These are phyloP conservation scores for Rhagoletis zephyria DNA, from an alignment of 1,140 invertebrate genomes.

Conservation along the genomic window DNA sequence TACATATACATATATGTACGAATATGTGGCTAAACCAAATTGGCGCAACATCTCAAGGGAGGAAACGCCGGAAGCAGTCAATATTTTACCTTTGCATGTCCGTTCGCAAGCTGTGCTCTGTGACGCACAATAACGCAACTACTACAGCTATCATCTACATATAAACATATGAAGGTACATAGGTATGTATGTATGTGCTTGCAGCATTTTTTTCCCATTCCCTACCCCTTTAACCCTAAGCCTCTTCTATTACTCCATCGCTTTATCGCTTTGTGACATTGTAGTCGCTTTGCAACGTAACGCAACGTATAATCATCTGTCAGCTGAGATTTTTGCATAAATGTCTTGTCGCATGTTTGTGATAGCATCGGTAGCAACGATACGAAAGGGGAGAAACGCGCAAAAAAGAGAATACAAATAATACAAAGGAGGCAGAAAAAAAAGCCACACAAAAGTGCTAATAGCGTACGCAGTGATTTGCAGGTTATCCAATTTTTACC, in stretches of 20 bases:
- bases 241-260: not conserved
- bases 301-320: not conserved
- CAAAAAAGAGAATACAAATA: not conserved
- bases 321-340: conserved; percentile 40
- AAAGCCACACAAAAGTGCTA: not conserved
- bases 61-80: not conserved
- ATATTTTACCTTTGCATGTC: conserved; percentile 30
- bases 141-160: not conserved
- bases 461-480: no score
- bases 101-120: not conserved
- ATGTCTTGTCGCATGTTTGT: not conserved
- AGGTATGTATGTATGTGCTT: not conserved
- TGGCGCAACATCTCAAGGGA: not conserved
- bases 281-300: not conserved
- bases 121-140: no score
- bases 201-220: no score
- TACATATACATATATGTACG: not conserved
- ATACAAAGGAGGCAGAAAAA: not conserved
- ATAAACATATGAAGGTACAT: not conserved
- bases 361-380: not conserved
- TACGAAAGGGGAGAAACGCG: not conserved
- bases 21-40: not conserved
- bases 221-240: no score
- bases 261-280: not conserved
- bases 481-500: not conserved